Base-by-base conservation (phyloP, 2,888 invertebrate genomes). In the Drosophila paranaensis region DNA sequence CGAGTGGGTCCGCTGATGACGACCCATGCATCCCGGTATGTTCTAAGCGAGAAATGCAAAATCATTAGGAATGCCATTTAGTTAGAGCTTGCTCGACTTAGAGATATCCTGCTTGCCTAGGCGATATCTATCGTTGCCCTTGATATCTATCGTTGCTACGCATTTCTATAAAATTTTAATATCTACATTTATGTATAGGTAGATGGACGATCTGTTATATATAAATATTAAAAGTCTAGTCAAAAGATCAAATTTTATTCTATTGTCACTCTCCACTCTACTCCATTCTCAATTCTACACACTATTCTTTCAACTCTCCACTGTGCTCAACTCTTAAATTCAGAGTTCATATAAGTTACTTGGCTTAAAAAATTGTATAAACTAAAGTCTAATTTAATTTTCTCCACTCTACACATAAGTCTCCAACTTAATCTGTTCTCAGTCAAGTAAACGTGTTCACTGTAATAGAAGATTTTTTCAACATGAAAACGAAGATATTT, bases 1-100 rank as follows among this genome's bases (percentile, higher is more conserved):
- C 0, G 96, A 96, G 46, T 96, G 95, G 0, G 96, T 89, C 37
- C 91, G 86, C 51, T 90, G 88, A 40, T 88, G 94, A 85, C 95
- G 95, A 78, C 94, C 94, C 88, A 94, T 94, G 67, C 93, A 93
- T 69, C 93, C 93, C 83, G 93, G 93, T 61, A 93, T 89, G 73
- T 90, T 92, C 93, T 93, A 25, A 4, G n/a, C 30, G 11, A 5
- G 30, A 33, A 8, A 33, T 0, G 25, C 3, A 79, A 54, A 30
- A 48, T 8, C 30, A 6, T 43, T 43, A 58, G 27, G 3, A 46
- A 16, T 25, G 6, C 6, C 3, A 16, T 10, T 39, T 11, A n/a
- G 13, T 11, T 8, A 8, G 1, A 4, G 4, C 10, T 5, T 10
- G 14, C 3, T 11, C n/a, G 33, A 27, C 46, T 37, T 9, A 6